These are phyloP conservation scores for Autographa pulchrina DNA, from an alignment of 2,888 invertebrate genomes.

Conservation along the genomic window DNA sequence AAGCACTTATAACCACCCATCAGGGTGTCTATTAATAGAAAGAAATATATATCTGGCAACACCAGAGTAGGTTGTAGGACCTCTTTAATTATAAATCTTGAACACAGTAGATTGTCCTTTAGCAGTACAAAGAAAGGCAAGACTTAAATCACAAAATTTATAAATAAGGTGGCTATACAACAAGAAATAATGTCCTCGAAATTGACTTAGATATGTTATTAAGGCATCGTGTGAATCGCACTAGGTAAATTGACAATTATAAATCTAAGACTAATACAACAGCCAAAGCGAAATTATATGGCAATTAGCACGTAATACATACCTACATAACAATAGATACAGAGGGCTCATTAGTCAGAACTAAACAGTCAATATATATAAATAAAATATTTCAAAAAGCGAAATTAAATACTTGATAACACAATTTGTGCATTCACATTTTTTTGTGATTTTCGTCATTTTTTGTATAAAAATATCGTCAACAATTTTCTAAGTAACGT, in stretches of 20 bases:
- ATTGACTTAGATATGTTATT: slow-evolving; percentile 90
- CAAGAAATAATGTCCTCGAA: slow-evolving; percentile 80
- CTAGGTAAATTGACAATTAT: slow-evolving; percentile 83
- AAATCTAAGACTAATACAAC: slow-evolving; percentile 86
- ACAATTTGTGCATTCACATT: slow-evolving; percentile 86
- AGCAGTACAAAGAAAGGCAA: slow-evolving; percentile 66
- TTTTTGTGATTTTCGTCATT: slow-evolving; percentile 81
- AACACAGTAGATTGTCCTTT: slow-evolving; percentile 62
- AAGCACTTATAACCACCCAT: slow-evolving; percentile 78
- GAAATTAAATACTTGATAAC: slow-evolving; percentile 75
- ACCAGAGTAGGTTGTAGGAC: slow-evolving; percentile 67
- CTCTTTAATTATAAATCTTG: slow-evolving; percentile 69
- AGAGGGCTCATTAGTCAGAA: slow-evolving; percentile 71
- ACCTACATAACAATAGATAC: slow-evolving; percentile 69
- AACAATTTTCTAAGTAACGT: slow-evolving; percentile 64
- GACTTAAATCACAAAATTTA: slow-evolving; percentile 67
- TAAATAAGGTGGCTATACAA: slow-evolving; percentile 72
- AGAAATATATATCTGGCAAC: slow-evolving; percentile 73
- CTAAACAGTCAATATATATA: slow-evolving; percentile 86
- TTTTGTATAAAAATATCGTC: slow-evolving; percentile 83
- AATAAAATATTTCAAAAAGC: slow-evolving; percentile 82
- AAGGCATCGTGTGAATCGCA: slow-evolving; percentile 89
- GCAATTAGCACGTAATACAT: slow-evolving; percentile 79
- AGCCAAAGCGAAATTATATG: slow-evolving; percentile 87
- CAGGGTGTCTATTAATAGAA: slow-evolving; percentile 65